phyloP scores from a whole-genome alignment of 37 sponge, comb jelly and placozoan species.

The Lycopodina hypogea region DNA sequence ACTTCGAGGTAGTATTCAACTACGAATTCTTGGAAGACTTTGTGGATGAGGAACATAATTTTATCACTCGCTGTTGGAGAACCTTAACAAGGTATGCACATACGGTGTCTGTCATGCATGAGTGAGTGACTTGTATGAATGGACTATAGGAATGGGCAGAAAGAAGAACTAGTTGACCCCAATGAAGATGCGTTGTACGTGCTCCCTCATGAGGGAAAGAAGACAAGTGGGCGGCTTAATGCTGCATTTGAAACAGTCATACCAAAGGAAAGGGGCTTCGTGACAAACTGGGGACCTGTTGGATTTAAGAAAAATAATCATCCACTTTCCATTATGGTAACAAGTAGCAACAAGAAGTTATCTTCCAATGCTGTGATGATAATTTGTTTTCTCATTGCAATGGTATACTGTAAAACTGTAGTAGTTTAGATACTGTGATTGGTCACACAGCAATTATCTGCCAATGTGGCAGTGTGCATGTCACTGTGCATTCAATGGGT shows the following conservation, averaged over 20 bases:
- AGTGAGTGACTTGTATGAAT: too few species aligned
- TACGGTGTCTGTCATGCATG: too few species aligned
- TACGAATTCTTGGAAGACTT: constrained; percentile 80
- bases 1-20: constrained; percentile 52
- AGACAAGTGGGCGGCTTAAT: too few species aligned
- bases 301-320: constrained; percentile 46
- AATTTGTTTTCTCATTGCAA: background rate
- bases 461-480: too few species aligned
- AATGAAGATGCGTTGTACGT: background rate
- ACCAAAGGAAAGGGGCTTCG: background rate
- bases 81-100: too few species aligned
- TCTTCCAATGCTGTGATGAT: too few species aligned
- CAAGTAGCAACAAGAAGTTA: too few species aligned
- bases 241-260: too few species aligned
- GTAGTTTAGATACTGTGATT: background rate
- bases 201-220: too few species aligned
- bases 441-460: background rate
- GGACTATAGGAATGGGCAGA: too few species aligned
- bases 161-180: background rate
- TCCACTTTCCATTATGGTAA: constrained; percentile 62
- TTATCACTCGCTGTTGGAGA: background rate
- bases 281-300: constrained; percentile 57
- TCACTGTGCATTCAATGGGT: too few species aligned
- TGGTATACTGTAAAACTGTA: background rate
- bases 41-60: constrained; percentile 4